A percentile compares a stretch with the other conserved stretches of the same genome.
Evolutionary conservation across 2,888 invertebrate species (phyloP).

Genomic region (Rhyacophila evoluta): DNA sequence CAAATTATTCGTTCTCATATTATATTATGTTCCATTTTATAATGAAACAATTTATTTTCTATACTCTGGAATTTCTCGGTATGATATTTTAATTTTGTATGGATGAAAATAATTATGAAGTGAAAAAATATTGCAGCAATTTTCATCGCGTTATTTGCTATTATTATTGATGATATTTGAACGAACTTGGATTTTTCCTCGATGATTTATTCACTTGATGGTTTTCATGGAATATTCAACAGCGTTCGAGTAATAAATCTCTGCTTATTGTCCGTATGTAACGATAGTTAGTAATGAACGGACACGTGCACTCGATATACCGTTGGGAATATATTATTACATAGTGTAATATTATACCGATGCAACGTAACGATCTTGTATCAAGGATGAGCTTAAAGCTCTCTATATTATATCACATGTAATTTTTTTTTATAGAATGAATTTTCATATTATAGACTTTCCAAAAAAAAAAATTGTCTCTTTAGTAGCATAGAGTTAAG

Average conservation of each 20-base stretch:
- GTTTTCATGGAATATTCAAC: neutral
- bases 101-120: neutral
- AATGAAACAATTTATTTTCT: too few species aligned
- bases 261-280: neutral
- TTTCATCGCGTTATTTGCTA: neutral
- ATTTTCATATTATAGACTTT: too few species aligned
- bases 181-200: neutral
- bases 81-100: too few species aligned
- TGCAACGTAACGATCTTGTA: neutral
- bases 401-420: too few species aligned
- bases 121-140: neutral
- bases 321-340: neutral
- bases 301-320: neutral
- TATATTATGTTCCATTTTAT: too few species aligned
- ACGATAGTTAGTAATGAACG: slow-evolving; percentile 19
- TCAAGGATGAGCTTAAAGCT: neutral
- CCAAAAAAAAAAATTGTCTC: too few species aligned
- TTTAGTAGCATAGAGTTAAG: too few species aligned
- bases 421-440: too few species aligned
- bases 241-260: slow-evolving; percentile 10
- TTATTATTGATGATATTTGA: neutral
- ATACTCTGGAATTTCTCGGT: too few species aligned
- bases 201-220: slow-evolving; percentile 1
- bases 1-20: too few species aligned
- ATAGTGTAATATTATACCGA: neutral